Percentiles rank a stretch among this genome's conserved stretches.
Conservation (phyloP, 2,888 invertebrate species). For the Lucinisca nassula region DNA sequence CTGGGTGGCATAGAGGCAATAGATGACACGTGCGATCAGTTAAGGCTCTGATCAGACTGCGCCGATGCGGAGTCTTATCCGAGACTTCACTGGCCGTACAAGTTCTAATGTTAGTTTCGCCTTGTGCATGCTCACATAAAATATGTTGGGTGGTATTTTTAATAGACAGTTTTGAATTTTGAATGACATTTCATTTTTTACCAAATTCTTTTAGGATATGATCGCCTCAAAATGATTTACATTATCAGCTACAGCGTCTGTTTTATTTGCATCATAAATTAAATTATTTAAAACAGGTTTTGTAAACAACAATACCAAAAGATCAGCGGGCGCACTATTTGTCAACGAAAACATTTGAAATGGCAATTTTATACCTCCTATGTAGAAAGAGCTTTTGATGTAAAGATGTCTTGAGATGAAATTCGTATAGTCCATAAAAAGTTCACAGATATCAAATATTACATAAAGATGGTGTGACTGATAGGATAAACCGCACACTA, state of each 20-base stretch:
- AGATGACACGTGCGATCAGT: too few species aligned
- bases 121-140: too few species aligned
- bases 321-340: background rate
- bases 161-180: background rate
- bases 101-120: too few species aligned
- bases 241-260: background rate
- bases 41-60: too few species aligned
- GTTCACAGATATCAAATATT: background rate
- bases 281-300: background rate
- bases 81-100: too few species aligned
- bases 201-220: background rate
- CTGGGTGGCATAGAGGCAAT: too few species aligned
- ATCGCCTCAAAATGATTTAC: background rate
- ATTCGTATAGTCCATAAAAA: conserved; percentile 6
- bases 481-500: background rate
- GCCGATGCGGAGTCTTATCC: too few species aligned
- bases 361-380: background rate
- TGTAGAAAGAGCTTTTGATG: conserved; percentile 1
- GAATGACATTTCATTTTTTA: background rate
- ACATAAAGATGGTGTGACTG: background rate
- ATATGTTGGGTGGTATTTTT: background rate
- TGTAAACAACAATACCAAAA: background rate
- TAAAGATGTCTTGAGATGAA: conserved; percentile 12
- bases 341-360: conserved; percentile 2
- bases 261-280: conserved; percentile 2